A percentile compares a stretch with the other conserved stretches of the same genome.
phyloP scores from a whole-genome alignment of 2,797 vertebrate species.

The Tapera naevia region DNA sequence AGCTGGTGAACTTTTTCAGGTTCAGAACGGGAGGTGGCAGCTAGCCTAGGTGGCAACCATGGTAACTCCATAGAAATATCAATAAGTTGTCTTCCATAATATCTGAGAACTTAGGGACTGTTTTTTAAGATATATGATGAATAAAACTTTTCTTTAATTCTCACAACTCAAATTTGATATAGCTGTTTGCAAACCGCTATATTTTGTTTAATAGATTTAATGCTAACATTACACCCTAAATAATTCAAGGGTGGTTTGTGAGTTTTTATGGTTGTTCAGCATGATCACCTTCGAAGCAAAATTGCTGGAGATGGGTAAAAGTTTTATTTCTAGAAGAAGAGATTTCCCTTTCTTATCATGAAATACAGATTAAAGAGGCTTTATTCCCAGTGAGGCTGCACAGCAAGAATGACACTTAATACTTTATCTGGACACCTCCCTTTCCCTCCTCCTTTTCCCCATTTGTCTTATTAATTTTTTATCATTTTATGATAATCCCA shows the following conservation, averaged over 20 bases:
- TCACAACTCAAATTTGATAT: background rate
- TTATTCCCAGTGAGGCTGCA: background rate
- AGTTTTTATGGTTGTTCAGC: background rate
- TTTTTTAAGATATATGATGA: background rate
- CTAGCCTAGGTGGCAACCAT: background rate
- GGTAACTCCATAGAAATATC: background rate
- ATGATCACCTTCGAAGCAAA: background rate
- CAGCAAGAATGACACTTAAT: background rate
- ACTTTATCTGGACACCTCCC: background rate
- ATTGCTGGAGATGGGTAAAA: background rate
- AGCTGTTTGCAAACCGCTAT: background rate
- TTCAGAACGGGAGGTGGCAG: background rate
- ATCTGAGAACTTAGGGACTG: background rate
- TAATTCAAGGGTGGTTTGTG: background rate
- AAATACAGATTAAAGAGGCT: background rate
- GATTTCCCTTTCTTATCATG: background rate
- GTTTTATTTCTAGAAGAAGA: background rate
- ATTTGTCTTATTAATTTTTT: conserved; percentile 10
- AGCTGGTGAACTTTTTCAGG: background rate
- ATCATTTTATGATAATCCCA: background rate
- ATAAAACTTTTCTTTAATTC: background rate
- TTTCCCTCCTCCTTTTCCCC: background rate
- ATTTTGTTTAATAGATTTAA: background rate
- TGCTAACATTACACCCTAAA: background rate
- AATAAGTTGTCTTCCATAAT: background rate